Evolutionary conservation across 2,888 invertebrate species (phyloP).

Genomic region (Pandemis corylana): DNA sequence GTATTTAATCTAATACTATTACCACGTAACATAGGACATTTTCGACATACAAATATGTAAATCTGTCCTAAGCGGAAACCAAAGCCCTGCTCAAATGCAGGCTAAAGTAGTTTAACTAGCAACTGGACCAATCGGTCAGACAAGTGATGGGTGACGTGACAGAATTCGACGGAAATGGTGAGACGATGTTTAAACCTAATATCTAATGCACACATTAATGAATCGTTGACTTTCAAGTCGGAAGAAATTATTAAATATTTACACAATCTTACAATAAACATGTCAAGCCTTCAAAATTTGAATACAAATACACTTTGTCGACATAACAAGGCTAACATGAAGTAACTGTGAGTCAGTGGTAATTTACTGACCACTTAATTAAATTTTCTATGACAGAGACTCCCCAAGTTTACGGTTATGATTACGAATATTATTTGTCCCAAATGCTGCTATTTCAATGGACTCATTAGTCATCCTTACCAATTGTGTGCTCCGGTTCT

Average conservation of each 20-base stretch:
- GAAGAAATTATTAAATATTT: background rate
- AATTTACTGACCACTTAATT: conserved; percentile 11
- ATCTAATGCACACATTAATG: background rate
- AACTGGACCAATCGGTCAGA: background rate
- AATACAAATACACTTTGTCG: background rate
- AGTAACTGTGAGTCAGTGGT: background rate
- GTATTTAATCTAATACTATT: background rate
- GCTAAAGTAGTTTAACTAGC: background rate
- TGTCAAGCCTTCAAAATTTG: background rate
- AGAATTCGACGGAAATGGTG: background rate
- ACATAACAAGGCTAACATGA: background rate
- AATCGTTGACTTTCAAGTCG: background rate
- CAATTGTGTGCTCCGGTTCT: conserved; percentile 57
- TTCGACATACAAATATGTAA: background rate
- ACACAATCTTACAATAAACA: background rate
- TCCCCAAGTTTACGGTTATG: conserved; percentile 35
- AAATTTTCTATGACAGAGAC: conserved; percentile 29
- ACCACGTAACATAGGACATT: background rate
- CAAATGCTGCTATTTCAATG: conserved; percentile 38
- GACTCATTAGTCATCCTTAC: conserved; percentile 45
- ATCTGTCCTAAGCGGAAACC: background rate
- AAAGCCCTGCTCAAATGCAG: background rate
- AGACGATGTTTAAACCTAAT: background rate
- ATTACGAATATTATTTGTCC: conserved; percentile 37
- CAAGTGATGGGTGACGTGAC: background rate